A percentile compares a stretch with the other conserved stretches of the same genome.
phyloP scores from a whole-genome alignment of 2,888 invertebrate species.

The Amphimallon solstitiale region DNA sequence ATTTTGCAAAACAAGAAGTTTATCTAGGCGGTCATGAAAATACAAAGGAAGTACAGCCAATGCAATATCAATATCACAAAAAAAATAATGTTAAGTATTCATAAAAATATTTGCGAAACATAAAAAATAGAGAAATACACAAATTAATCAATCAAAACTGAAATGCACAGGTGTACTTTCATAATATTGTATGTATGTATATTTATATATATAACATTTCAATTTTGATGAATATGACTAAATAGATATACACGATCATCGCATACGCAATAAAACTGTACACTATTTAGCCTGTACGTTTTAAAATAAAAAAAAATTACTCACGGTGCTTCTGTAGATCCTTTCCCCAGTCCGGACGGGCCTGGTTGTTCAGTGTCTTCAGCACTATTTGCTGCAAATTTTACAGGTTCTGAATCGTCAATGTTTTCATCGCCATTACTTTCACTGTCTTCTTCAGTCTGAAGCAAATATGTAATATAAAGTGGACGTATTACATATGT shows the following conservation, averaged over 20 bases:
- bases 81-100: no score
- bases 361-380: slow-evolving; percentile 60
- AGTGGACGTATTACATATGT: no score
- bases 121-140: no score
- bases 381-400: slow-evolving; percentile 55
- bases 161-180: not conserved
- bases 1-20: not conserved
- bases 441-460: slow-evolving; percentile 60
- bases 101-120: no score
- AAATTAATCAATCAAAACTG: not conserved
- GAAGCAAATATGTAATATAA: no score
- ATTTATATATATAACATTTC: not conserved
- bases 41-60: not conserved
- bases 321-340: slow-evolving; percentile 61
- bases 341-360: slow-evolving; percentile 60
- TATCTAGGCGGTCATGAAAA: not conserved
- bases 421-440: slow-evolving; percentile 53
- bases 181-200: not conserved
- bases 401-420: slow-evolving; percentile 53
- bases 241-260: not conserved
- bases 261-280: not conserved
- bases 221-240: slow-evolving; percentile 25
- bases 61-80: not conserved
- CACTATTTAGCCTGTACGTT: slow-evolving; percentile 21
- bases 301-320: slow-evolving; percentile 54